Evolutionary conservation across 2,888 invertebrate species (phyloP).

Genomic region (Dinocampus coccinellae): DNA sequence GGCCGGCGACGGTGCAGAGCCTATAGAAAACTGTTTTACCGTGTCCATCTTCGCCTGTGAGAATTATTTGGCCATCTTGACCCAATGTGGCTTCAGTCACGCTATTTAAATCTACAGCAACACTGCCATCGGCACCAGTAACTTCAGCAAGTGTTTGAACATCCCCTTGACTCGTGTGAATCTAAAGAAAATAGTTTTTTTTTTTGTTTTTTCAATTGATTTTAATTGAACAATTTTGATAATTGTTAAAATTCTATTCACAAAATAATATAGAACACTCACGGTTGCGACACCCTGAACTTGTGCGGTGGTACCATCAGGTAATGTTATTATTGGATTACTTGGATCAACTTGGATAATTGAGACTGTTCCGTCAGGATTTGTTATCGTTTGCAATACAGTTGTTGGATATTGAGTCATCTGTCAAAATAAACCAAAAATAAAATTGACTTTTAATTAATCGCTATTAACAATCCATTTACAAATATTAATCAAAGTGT

Average conservation of each 20-base stretch:
- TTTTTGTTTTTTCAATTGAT: too few relatives aligned
- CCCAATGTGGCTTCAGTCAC: conserved; percentile 92
- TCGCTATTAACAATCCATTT: conserved; percentile 10
- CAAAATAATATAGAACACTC: conserved; percentile 50
- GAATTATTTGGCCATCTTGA: conserved; percentile 94
- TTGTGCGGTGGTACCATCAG: conserved; percentile 96
- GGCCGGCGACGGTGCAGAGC: conserved; percentile 70
- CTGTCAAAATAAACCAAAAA: conserved; percentile 57
- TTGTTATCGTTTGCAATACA: conserved; percentile 94
- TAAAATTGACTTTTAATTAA: conserved; percentile 41
- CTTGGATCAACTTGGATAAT: conserved; percentile 95
- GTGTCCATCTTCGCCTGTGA: conserved; percentile 95
- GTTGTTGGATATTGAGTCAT: conserved; percentile 85
- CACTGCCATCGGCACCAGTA: conserved; percentile 77
- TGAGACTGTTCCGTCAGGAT: conserved; percentile 96
- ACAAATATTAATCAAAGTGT: background rate
- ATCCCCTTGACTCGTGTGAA: conserved; percentile 71
- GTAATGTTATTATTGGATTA: conserved; percentile 93
- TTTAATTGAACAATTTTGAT: too few relatives aligned
- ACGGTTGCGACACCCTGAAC: conserved; percentile 84
- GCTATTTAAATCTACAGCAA: conserved; percentile 89
- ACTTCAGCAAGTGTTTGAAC: conserved; percentile 83
- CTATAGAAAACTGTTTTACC: conserved; percentile 75
- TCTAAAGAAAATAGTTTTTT: too few relatives aligned
- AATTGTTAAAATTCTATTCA: background rate